Percentiles rank a stretch among this genome's conserved stretches.
These are phyloP conservation scores for Xiphophorus birchmanni DNA, from an alignment of 2,797 vertebrate genomes.

Conservation along the genomic window DNA sequence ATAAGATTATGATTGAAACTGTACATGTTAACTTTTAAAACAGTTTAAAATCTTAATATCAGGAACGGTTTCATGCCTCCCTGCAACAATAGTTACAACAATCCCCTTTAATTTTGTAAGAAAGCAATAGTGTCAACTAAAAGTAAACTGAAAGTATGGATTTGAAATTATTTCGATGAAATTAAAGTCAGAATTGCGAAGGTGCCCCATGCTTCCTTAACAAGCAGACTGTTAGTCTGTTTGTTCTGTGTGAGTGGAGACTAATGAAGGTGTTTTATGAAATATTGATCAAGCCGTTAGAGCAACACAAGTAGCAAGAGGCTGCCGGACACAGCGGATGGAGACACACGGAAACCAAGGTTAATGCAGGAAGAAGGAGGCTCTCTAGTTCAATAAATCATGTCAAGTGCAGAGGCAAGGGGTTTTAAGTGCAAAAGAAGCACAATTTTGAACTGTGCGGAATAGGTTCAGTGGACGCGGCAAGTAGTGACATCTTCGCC, in stretches of 20 bases:
- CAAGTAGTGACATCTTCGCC: slow-evolving; percentile 50
- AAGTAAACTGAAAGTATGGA: not conserved
- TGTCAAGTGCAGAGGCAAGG: slow-evolving; percentile 60
- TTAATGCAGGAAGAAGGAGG: slow-evolving; percentile 70
- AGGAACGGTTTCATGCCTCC: not conserved
- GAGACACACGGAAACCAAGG: slow-evolving; percentile 59
- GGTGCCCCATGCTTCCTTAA: slow-evolving; percentile 59
- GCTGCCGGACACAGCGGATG: slow-evolving; percentile 34
- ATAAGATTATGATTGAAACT: no score
- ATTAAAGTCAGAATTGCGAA: slow-evolving; percentile 56
- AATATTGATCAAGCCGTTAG: slow-evolving; percentile 79
- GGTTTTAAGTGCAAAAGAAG: slow-evolving; percentile 76
- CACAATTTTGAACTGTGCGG: slow-evolving; percentile 62
- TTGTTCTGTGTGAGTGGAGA: slow-evolving; percentile 62
- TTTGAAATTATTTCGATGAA: not conserved
- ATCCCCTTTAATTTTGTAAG: not conserved
- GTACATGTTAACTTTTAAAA: not conserved
- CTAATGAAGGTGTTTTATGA: slow-evolving; percentile 82
- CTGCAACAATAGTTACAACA: not conserved
- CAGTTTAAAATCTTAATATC: not conserved
- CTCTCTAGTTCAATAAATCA: slow-evolving; percentile 75
- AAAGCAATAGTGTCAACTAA: not conserved
- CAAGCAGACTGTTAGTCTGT: slow-evolving; percentile 52
- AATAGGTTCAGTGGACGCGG: slow-evolving; percentile 58
- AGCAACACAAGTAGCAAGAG: slow-evolving; percentile 58